phyloP scores from a whole-genome alignment of 2,113 vertebrate genomes.

The Rana temporaria region DNA sequence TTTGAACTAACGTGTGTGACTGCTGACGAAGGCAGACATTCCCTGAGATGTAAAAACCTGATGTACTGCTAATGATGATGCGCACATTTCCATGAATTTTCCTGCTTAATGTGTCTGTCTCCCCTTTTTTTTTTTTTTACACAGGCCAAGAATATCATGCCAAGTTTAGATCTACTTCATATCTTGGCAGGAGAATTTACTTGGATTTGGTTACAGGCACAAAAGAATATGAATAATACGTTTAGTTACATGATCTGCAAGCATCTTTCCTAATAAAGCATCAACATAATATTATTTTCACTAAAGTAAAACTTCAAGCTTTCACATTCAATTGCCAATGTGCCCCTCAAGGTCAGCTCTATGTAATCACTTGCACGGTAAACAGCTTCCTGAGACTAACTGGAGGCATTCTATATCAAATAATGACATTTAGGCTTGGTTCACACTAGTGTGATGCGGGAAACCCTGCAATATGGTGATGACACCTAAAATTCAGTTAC shows the following conservation, averaged over 20 bases:
- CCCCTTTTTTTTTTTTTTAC: not conserved
- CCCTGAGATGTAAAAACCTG: slow-evolving; percentile 11
- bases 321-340: slow-evolving; percentile 9
- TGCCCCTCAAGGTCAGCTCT: not conserved
- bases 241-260: slow-evolving; percentile 38
- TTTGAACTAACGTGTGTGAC: not conserved
- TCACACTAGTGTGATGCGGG: slow-evolving; percentile 26
- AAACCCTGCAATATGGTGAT: too few relatives aligned
- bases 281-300: slow-evolving; percentile 51
- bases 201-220: slow-evolving; percentile 48
- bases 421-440: slow-evolving; percentile 51
- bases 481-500: not conserved
- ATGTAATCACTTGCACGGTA: slow-evolving; percentile 28
- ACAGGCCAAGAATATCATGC: slow-evolving; percentile 34
- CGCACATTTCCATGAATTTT: slow-evolving; percentile 38
- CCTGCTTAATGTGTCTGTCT: slow-evolving; percentile 31
- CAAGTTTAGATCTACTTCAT: slow-evolving; percentile 49
- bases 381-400: slow-evolving; percentile 32
- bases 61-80: slow-evolving; percentile 30
- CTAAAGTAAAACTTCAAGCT: slow-evolving; percentile 16
- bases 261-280: not conserved
- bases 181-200: slow-evolving; percentile 33
- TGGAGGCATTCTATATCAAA: slow-evolving; percentile 21
- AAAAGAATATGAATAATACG: slow-evolving; percentile 51
- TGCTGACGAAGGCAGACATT: slow-evolving; percentile 4